A percentile compares a stretch with the other conserved stretches of the same genome.
These are phyloP conservation scores for Typhlomys cinereus DNA, from an alignment of 2,113 vertebrate species.

Conservation along the genomic window DNA sequence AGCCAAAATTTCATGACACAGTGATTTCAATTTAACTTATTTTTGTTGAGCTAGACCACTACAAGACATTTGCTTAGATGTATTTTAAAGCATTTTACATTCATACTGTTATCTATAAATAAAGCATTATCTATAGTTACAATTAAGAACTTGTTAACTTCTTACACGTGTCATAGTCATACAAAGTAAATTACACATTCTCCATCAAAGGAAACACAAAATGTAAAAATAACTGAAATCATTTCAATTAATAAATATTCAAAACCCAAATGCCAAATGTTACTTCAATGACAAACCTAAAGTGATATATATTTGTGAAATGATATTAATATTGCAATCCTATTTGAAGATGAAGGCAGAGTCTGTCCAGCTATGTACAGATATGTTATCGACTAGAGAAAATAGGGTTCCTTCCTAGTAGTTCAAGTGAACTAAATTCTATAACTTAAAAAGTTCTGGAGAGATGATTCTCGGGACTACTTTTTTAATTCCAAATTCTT, in stretches of 20 bases:
- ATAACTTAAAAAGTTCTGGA: background rate
- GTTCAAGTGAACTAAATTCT: background rate
- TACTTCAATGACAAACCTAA: background rate
- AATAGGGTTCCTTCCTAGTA: background rate
- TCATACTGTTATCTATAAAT: too few species aligned
- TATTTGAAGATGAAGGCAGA: background rate
- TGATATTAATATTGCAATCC: background rate
- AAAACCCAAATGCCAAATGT: background rate
- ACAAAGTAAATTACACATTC: background rate
- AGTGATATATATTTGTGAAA: background rate
- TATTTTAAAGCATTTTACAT: background rate
- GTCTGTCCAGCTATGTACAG: background rate
- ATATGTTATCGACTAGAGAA: background rate
- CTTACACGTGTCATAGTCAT: background rate
- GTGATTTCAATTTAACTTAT: background rate
- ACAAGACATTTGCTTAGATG: background rate
- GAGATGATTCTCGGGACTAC: background rate
- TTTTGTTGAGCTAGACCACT: background rate
- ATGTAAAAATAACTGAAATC: background rate
- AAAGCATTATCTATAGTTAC: background rate
- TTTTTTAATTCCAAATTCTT: background rate
- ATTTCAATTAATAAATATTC: background rate
- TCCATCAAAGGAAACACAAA: conserved; percentile 22
- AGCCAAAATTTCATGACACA: background rate
- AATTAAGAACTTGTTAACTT: background rate